These are phyloP conservation scores for Hymenochirus boettgeri DNA, from an alignment of 2,113 vertebrate genomes.

Conservation along the genomic window DNA sequence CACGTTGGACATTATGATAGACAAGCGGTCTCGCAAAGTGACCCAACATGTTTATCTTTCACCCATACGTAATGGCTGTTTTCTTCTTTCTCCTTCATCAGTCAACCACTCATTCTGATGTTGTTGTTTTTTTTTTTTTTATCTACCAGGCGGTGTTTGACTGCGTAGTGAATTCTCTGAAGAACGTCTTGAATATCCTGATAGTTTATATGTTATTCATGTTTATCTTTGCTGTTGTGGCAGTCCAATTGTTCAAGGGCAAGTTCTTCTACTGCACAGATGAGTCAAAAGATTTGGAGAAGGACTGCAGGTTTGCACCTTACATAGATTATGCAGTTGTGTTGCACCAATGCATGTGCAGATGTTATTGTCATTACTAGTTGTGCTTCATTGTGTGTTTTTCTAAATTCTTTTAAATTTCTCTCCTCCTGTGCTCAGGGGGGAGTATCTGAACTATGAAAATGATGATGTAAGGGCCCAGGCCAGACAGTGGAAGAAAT, in stretches of 20 bases:
- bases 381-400: too few species aligned
- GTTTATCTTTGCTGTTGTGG: conserved; percentile 97
- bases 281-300: conserved; percentile 88
- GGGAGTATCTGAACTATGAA: conserved; percentile 89
- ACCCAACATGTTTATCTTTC: background rate
- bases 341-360: background rate
- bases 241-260: conserved; percentile 95
- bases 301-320: conserved; percentile 83
- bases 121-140: background rate
- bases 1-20: background rate
- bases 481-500: conserved; percentile 89
- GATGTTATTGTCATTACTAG: too few species aligned
- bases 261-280: conserved; percentile 96
- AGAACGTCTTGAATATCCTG: conserved; percentile 95
- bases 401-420: background rate
- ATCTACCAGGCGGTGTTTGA: conserved; percentile 88
- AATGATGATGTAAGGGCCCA: conserved; percentile 82
- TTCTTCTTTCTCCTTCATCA: background rate
- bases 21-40: background rate
- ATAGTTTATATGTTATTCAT: conserved; percentile 97
- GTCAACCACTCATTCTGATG: background rate
- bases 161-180: conserved; percentile 95
- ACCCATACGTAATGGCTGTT: background rate
- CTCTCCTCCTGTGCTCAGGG: conserved; percentile 58
- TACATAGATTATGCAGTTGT: too few species aligned